Conservation (phyloP, 2,113 vertebrate species). For the Oryzias melastigma region DNA sequence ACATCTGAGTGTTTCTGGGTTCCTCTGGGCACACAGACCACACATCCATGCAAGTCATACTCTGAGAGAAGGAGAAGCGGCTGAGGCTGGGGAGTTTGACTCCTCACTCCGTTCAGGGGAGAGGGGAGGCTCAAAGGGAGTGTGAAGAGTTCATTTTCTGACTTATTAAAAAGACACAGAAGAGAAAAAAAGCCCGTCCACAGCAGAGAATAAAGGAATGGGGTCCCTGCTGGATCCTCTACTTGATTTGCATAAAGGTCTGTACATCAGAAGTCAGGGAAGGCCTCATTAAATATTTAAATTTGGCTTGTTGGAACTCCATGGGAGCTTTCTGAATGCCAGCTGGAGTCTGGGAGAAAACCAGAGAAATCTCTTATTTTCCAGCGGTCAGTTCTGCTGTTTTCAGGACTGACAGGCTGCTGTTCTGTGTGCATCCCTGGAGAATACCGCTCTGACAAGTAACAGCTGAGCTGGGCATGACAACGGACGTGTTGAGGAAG, state of each 20-base stretch:
- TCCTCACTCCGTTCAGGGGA: conserved; percentile 75
- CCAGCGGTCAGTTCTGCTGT: conserved; percentile 56
- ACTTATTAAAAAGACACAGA: conserved; percentile 79
- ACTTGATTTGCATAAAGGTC: conserved; percentile 94
- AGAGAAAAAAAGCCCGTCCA: conserved; percentile 63
- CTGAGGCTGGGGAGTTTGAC: conserved; percentile 61
- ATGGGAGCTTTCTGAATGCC: conserved; percentile 87
- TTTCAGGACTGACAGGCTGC: conserved; percentile 48
- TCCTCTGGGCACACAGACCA: conserved; percentile 20
- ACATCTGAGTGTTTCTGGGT: conserved; percentile 9
- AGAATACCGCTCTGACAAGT: conserved; percentile 60
- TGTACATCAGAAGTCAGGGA: conserved; percentile 89
- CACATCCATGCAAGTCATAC: conserved; percentile 17
- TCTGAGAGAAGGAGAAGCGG: background rate
- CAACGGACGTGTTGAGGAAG: conserved; percentile 55
- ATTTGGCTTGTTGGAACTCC: conserved; percentile 86
- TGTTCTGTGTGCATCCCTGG: conserved; percentile 51
- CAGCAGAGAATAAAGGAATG: conserved; percentile 84
- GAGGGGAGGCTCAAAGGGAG: conserved; percentile 84
- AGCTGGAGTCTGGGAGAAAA: conserved; percentile 67
- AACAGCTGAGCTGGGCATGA: conserved; percentile 58
- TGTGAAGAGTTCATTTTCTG: conserved; percentile 92
- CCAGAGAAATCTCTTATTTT: conserved; percentile 1
- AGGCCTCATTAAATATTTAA: conserved; percentile 97
- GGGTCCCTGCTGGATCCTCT: conserved; percentile 81